Evolutionary conservation across 1,140 invertebrate genomes (phyloP).

Genomic region (Trachymyrmex septentrionalis): DNA sequence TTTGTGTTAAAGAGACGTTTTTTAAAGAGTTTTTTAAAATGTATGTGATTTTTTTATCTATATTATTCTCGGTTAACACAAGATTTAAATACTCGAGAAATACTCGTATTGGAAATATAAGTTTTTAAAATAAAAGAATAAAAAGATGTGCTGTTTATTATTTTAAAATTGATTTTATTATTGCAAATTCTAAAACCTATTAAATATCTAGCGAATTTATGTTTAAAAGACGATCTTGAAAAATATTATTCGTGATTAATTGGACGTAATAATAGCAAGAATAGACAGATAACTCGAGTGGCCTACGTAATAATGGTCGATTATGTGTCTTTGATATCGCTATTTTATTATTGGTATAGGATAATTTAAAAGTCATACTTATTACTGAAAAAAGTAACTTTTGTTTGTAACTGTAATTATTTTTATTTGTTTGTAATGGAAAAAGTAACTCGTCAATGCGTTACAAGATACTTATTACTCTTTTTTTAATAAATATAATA

Average conservation of each 20-base stretch:
- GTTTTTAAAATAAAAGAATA: background rate
- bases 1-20: background rate
- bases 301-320: background rate
- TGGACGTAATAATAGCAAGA: background rate
- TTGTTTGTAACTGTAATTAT: no score
- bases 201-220: background rate
- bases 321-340: background rate
- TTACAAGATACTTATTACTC: no score
- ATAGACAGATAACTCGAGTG: background rate
- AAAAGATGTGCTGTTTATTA: background rate
- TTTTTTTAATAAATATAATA: no score
- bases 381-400: no score
- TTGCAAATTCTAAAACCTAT: background rate
- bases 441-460: no score
- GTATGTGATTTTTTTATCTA: background rate
- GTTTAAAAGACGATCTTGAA: conserved; percentile 9
- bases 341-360: background rate
- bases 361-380: conserved; percentile 5
- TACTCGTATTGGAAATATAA: background rate
- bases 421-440: no score
- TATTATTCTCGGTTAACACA: background rate
- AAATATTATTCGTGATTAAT: background rate
- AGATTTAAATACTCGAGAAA: background rate
- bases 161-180: background rate
- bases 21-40: background rate